Base-by-base conservation (phyloP, 2,797 vertebrate genomes). In the Schizopygopsis malacanthus region DNA sequence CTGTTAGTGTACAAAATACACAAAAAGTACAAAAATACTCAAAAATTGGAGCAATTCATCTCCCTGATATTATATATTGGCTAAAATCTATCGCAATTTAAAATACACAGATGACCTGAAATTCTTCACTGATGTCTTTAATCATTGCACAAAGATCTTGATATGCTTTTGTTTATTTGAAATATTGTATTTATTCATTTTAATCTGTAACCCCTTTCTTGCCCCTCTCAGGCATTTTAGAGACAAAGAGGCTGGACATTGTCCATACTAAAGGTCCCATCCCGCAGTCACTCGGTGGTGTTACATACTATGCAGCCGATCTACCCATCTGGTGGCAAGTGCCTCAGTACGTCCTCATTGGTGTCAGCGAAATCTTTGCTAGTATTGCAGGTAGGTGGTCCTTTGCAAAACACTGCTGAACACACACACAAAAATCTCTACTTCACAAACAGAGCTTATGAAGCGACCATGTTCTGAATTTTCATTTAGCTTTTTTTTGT, bases 271-370 rank as follows among this genome's bases (percentile, higher is more conserved):
- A 88, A n/a, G 94, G 93, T 61, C 96, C 94, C 39, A 95, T 98
- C 65, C 94, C 96, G 86, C 98, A 99, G 95, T 93, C 92, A 76
- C 96, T 99, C 22, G 97, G 97, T 33, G 93, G 94, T 0, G 96
- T 97, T 6, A 94, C 93, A 0, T 99, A 97, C 92, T 90, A 97
- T 0, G 98, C 97, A 0, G 98, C 98, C 37, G 95, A 99, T 92
- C 82, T 99, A 90, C 93, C 97, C 12, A 95, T 99, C 88, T 99
- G 98, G 98, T 99, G 98, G 98, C 98, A 99, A 93, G 90, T 99
- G n/a, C 98, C 98, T 41, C 98, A 99, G 2, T 99, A 99, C 2
- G 94, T 99, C 91, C 96, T 99, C 78, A 99, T 99, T 47, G 98
- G 98, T 85, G 93, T 99, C 95, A 99, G 98, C 45, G 98, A 99